Evolutionary conservation across 2,888 invertebrate genomes (phyloP).

Genomic region (Dasysyrphus tricinctus): DNA sequence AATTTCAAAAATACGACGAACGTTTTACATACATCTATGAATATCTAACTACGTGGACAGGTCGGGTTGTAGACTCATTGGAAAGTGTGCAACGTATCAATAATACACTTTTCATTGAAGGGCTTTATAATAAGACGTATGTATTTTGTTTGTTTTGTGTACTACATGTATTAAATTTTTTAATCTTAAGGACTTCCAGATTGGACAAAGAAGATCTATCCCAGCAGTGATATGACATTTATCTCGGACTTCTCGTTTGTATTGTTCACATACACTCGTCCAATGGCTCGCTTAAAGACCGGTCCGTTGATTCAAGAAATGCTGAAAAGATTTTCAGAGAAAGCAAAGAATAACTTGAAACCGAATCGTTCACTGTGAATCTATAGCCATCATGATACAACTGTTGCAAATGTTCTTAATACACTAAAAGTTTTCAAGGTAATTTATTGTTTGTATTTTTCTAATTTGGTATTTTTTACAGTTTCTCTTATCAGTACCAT

Average conservation of each 20-base stretch:
- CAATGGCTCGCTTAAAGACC: conserved; percentile 85
- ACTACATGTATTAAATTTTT: conserved; percentile 17
- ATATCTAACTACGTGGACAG: conserved; percentile 87
- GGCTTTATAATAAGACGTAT: conserved; percentile 85
- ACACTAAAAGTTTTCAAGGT: conserved; percentile 88
- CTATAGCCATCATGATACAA: conserved; percentile 93
- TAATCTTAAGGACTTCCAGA: conserved; percentile 85
- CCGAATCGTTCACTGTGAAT: conserved; percentile 87
- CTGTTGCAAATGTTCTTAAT: conserved; percentile 89
- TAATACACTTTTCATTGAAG: conserved; percentile 88
- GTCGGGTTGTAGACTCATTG: conserved; percentile 85
- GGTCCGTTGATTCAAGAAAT: conserved; percentile 90
- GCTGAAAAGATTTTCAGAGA: conserved; percentile 86
- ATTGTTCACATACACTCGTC: conserved; percentile 85
- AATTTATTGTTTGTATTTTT: conserved; percentile 33
- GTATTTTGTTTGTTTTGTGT: not conserved
- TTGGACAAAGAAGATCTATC: conserved; percentile 88
- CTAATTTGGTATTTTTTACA: not conserved
- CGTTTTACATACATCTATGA: conserved; percentile 87
- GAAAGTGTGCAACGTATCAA: conserved; percentile 86
- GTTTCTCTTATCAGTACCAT: conserved; percentile 82
- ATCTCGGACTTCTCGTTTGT: conserved; percentile 87
- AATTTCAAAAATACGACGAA: conserved; percentile 85
- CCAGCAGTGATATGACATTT: conserved; percentile 86
- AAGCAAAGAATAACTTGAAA: conserved; percentile 82